These are phyloP conservation scores for Tetrax tetrax DNA, from an alignment of 2,113 vertebrate species.

Conservation along the genomic window DNA sequence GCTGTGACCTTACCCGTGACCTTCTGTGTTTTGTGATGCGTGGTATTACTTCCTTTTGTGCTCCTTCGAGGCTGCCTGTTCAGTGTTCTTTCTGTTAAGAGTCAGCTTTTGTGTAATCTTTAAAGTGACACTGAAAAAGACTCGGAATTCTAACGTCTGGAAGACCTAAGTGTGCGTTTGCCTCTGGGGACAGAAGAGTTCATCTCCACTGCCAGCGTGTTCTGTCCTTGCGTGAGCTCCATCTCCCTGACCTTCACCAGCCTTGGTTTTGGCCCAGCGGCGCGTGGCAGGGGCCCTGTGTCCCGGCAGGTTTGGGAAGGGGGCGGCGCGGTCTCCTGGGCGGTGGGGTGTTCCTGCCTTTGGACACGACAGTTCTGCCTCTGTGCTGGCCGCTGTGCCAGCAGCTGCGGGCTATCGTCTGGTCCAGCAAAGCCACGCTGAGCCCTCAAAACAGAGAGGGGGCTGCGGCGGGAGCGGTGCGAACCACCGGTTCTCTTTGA, in stretches of 20 bases:
- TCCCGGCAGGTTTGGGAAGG: not conserved
- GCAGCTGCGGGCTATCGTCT: accelerated
- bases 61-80: not conserved
- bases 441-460: not conserved
- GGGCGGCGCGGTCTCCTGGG: not conserved
- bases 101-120: not conserved
- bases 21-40: not conserved
- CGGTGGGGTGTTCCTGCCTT: not conserved
- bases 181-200: not conserved
- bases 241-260: not conserved
- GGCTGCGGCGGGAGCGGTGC: accelerated
- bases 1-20: not conserved
- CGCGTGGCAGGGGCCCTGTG: accelerated
- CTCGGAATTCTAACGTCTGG: accelerated
- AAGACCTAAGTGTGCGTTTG: accelerated
- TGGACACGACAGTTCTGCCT: not conserved
- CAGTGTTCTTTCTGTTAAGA: not conserved
- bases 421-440: accelerated
- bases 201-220: accelerated
- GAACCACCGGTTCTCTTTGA: too few species aligned
- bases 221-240: accelerated
- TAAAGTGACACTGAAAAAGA: not conserved
- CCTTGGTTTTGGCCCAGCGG: not conserved
- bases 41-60: not conserved
- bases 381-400: accelerated